These are phyloP conservation scores for Idaea aversata DNA, from an alignment of 2,888 invertebrate genomes.

Conservation along the genomic window DNA sequence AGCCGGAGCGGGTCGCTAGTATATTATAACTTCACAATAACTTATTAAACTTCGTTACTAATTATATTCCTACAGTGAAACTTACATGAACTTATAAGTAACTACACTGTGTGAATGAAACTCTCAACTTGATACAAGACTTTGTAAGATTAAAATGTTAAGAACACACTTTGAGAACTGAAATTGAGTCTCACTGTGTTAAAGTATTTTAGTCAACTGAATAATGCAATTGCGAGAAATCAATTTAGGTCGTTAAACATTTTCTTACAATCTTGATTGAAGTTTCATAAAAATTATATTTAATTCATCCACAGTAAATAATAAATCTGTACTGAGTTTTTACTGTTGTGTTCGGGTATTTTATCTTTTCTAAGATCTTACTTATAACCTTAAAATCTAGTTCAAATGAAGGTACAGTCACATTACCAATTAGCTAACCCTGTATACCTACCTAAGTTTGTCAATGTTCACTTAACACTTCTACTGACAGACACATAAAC, in stretches of 20 bases:
- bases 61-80: background rate
- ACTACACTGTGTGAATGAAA: constrained; percentile 7
- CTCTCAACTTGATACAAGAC: constrained; percentile 11
- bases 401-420: too few species aligned
- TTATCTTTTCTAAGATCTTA: too few species aligned
- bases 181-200: constrained; percentile 22
- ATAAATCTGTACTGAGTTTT: too few species aligned
- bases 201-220: constrained; percentile 19
- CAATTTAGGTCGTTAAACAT: constrained; percentile 14
- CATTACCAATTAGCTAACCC: too few species aligned
- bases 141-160: constrained; percentile 21
- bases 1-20: too few species aligned
- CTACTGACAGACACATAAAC: too few species aligned
- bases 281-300: background rate
- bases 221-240: constrained; percentile 7
- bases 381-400: too few species aligned
- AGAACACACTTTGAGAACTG: constrained; percentile 18
- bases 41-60: background rate
- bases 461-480: too few species aligned
- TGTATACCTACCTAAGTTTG: too few species aligned
- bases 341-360: too few species aligned
- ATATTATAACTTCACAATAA: background rate
- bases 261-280: constrained; percentile 12
- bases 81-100: constrained; percentile 9
- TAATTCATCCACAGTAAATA: too few species aligned